Base-by-base conservation (phyloP, 2,113 vertebrate species). In the Colius striatus region DNA sequence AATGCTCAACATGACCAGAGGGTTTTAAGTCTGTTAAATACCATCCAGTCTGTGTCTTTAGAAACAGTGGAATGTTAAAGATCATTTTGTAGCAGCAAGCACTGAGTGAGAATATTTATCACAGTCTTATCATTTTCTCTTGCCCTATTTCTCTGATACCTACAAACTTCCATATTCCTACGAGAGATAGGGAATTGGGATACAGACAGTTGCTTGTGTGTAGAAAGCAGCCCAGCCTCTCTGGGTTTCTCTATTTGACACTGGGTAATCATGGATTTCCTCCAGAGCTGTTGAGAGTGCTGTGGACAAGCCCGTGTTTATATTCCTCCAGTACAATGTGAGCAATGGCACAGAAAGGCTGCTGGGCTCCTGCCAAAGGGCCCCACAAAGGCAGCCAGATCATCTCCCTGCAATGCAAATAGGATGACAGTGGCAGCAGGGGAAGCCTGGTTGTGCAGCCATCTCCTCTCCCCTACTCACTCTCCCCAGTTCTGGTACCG, bases 301-400 rank as follows among this genome's bases (percentile, higher is more conserved):
- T 55, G 85, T 82, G 70, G 88, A 95, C 92, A 96, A 95, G 91
- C 68, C 76, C 26, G n/a, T 92, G 94, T 95, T 97, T 96, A 92
- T 96, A 47, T 72, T 93, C 65, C 55, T 54, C 91, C 92, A 95
- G 96, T 95, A 95, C 96, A 96, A 93, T 95, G 94, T 95, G 95
- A 94, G 92, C 95, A 96, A 92, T 95, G 96, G 93, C 96, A 97
- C 95, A 95, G 93, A 95, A 93, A 92, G 74, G 72, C 93, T 92
- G 58, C 85, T 97, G 95, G 93, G 87, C n/a, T 72, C 71, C 86
- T 83, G 96, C 95, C 96, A 95, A 63, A 84, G 50, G 75, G 83
- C 73, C 50, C 77, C 92, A 94, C 94, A 96, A 88, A 96, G 81
- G 70, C 91, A 87, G 89, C 68, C 92, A 90, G 83, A 96, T 92